Percentiles rank a stretch among this genome's conserved stretches.
These are phyloP conservation scores for Rallus limicola DNA, from an alignment of 2,113 vertebrate genomes.

Conservation along the genomic window DNA sequence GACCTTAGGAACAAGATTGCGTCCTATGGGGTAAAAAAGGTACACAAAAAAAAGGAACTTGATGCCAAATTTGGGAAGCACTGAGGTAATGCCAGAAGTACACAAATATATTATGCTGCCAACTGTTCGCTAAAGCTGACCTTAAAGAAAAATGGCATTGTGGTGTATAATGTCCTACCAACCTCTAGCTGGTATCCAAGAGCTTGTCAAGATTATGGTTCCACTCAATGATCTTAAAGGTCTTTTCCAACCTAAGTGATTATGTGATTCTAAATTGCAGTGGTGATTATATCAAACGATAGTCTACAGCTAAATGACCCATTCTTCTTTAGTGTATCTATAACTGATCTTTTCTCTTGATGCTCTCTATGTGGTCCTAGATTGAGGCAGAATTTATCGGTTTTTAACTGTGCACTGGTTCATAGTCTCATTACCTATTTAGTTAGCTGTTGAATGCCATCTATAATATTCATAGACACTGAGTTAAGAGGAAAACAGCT, in stretches of 20 bases:
- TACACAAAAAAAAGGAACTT: neutral
- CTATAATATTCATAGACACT: neutral
- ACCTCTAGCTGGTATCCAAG: neutral
- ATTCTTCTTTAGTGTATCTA: neutral
- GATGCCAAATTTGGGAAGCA: neutral
- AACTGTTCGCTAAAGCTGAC: conserved; percentile 5
- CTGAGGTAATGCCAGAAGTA: neutral
- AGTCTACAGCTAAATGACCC: neutral
- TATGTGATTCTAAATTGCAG: neutral
- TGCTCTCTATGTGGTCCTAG: neutral
- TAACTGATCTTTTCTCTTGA: neutral
- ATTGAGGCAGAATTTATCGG: neutral
- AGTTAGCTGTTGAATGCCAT: neutral
- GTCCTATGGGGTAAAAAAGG: neutral
- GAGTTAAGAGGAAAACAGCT: neutral
- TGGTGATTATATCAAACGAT: neutral
- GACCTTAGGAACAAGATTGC: neutral
- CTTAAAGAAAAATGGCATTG: neutral
- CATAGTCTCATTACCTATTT: neutral
- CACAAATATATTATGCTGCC: neutral
- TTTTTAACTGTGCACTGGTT: neutral
- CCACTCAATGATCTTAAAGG: neutral
- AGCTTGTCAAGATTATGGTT: neutral
- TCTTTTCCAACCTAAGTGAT: neutral
- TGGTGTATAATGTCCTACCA: neutral